A percentile compares a stretch with the other conserved stretches of the same genome.
phyloP scores from a whole-genome alignment of 2,113 vertebrate genomes.

The Platichthys stellatus region DNA sequence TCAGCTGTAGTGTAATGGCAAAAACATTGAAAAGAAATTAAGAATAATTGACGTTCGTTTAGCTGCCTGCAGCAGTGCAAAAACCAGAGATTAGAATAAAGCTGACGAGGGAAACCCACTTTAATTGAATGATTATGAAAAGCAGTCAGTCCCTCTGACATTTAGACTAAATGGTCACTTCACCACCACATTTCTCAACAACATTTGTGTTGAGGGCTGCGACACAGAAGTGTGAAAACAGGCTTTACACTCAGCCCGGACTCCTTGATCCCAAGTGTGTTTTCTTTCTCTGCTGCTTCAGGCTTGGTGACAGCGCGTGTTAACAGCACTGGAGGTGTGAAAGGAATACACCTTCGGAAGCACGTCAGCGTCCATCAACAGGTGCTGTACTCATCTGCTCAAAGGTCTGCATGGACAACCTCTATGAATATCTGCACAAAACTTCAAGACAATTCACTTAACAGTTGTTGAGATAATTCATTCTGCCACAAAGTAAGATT shows the following conservation, averaged over 20 bases:
- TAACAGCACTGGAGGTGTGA: constrained; percentile 1
- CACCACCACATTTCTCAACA: background rate
- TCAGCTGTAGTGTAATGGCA: background rate
- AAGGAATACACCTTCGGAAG: background rate
- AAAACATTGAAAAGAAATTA: background rate
- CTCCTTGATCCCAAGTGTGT: background rate
- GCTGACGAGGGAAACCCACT: background rate
- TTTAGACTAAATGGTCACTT: background rate
- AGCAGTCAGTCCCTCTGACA: background rate
- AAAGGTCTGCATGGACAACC: no score
- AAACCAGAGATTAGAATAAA: background rate
- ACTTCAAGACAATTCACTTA: no score
- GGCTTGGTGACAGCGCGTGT: constrained; percentile 17
- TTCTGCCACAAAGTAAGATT: no score
- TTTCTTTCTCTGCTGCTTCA: background rate
- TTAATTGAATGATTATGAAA: background rate
- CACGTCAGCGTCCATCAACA: constrained; percentile 19
- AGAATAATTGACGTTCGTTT: no score
- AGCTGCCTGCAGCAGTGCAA: background rate
- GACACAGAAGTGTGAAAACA: background rate
- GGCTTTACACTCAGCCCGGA: background rate
- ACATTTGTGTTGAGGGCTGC: background rate
- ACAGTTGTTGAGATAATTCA: no score
- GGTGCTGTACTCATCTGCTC: constrained; percentile 2
- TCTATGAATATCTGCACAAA: no score